Evolutionary conservation across 2,888 invertebrate genomes (phyloP).

Genomic region (Pocota personata): DNA sequence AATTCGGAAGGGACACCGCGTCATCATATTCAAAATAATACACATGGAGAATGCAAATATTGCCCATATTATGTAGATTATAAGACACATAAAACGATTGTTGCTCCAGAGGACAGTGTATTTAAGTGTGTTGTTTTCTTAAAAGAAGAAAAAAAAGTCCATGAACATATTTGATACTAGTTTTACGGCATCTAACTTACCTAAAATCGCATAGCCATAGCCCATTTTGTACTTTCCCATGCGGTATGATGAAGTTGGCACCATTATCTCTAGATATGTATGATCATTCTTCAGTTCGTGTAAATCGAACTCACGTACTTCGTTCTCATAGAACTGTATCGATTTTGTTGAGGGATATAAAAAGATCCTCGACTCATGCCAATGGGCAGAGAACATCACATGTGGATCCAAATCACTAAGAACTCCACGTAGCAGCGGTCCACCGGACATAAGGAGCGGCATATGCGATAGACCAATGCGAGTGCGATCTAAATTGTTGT

Average conservation of each 20-base stretch:
- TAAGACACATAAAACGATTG: constrained; percentile 80
- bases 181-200: constrained; percentile 83
- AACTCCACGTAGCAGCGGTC: constrained; percentile 83
- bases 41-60: constrained; percentile 78
- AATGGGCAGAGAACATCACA: constrained; percentile 88
- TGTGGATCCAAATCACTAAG: constrained; percentile 87
- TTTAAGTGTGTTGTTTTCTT: constrained; percentile 79
- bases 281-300: constrained; percentile 79
- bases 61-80: constrained; percentile 79
- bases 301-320: constrained; percentile 79
- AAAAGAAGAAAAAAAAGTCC: constrained; percentile 34
- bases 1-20: constrained; percentile 81
- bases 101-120: constrained; percentile 82
- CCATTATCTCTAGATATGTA: constrained; percentile 89
- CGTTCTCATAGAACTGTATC: constrained; percentile 80
- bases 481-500: constrained; percentile 78
- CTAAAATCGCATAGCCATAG: constrained; percentile 91
- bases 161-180: not conserved
- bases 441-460: constrained; percentile 83
- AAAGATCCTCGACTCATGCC: constrained; percentile 84
- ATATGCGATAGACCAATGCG: constrained; percentile 89
- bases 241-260: constrained; percentile 97
- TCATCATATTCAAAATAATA: constrained; percentile 80
- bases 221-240: constrained; percentile 96
- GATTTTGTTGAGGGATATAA: constrained; percentile 81